Evolutionary conservation across 2,797 vertebrate genomes (phyloP).

Genomic region (Tolypeutes matacus): DNA sequence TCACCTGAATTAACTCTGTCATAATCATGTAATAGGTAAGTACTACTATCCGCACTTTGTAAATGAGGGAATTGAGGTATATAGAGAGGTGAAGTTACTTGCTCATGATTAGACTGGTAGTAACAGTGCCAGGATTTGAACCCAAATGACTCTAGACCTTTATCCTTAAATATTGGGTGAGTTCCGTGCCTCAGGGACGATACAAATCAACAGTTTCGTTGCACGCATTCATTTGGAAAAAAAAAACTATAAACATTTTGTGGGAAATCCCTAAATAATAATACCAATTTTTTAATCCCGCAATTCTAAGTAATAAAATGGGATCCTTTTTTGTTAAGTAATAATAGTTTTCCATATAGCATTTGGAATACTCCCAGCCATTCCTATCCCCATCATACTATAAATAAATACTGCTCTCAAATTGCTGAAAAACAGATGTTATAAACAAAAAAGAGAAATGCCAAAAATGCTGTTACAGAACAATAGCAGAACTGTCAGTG

Average conservation of each 20-base stretch:
- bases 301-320: neutral
- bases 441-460: slow-evolving; percentile 45
- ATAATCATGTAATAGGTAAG: too few relatives aligned
- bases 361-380: slow-evolving; percentile 32
- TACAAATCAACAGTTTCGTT: slow-evolving; percentile 23
- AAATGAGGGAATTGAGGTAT: neutral
- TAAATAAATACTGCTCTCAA: neutral
- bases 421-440: neutral
- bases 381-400: neutral
- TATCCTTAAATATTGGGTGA: neutral
- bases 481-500: neutral
- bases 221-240: neutral
- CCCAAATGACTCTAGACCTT: neutral
- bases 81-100: neutral
- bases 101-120: neutral
- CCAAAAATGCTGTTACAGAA: neutral
- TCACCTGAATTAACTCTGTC: neutral
- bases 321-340: neutral
- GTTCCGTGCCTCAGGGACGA: neutral
- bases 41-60: neutral
- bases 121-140: slow-evolving; percentile 14
- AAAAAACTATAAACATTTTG: neutral
- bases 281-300: slow-evolving; percentile 23
- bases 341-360: slow-evolving; percentile 14
- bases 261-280: slow-evolving; percentile 55